These are phyloP conservation scores for Trididemnum clinides DNA, from an alignment of 23 tunicate genomes.

Conservation along the genomic window DNA sequence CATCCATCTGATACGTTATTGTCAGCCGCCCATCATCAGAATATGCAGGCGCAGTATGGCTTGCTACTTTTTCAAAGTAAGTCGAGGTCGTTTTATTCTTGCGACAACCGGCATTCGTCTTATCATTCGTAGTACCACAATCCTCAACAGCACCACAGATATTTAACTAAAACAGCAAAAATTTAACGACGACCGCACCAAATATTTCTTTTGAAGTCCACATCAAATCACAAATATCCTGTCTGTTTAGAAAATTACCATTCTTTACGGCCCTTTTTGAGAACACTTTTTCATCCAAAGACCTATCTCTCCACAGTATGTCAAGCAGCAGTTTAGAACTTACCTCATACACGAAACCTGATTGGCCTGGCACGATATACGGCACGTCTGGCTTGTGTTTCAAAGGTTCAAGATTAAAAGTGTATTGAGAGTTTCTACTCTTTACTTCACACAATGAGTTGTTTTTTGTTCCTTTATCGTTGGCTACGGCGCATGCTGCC, in stretches of 20 bases:
- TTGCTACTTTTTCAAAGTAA: neutral
- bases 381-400: conserved; percentile 22
- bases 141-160: conserved; percentile 49
- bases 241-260: too few species aligned
- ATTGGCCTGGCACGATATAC: conserved; percentile 26
- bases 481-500: conserved; percentile 52
- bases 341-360: conserved; percentile 8
- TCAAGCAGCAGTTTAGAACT: too few species aligned
- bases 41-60: conserved; percentile 20
- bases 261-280: too few species aligned
- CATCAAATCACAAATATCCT: too few species aligned
- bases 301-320: too few species aligned
- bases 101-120: conserved; percentile 28
- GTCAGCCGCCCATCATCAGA: conserved; percentile 62
- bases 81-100: neutral
- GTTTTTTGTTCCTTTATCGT: neutral
- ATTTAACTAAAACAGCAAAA: conserved; percentile 42
- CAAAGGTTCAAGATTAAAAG: conserved; percentile 44
- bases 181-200: too few species aligned
- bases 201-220: neutral
- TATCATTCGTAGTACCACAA: neutral
- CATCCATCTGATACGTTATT: neutral
- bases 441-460: conserved; percentile 43
- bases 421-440: conserved; percentile 28
- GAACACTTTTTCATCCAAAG: too few species aligned